Evolutionary conservation across 1,140 invertebrate genomes (phyloP), one percentile per base, ranked within the genome.

Genomic region (Drosophila subpulchrella): DNA sequence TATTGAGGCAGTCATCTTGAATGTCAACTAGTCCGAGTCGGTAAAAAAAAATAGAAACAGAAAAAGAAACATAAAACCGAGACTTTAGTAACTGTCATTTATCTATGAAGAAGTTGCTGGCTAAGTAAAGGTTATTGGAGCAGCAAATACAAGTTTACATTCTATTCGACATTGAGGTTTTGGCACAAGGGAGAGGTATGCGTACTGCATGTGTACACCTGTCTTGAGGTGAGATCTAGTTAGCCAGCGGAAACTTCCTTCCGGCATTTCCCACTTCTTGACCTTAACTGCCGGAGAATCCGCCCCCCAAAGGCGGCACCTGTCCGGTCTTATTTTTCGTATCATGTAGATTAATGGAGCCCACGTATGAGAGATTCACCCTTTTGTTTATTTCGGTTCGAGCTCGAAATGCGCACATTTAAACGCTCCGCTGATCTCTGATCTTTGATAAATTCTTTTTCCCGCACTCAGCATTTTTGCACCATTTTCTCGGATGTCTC

Each of bases 41-140:
- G 27, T 27, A 27, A 5, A 27, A 24, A 24, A 27, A 1, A 13
- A 53, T 41, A 83, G 60, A 62, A 65, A 79, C 32, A 24, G 48
- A 60, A 59, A 59, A 38, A 47, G n/a, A 46, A 59, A 62, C 56
- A 77, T 68, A 85, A 77, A 73, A 38, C 42, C 34, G 32, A 54
- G 81, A 79, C 80, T 73, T 82, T 80, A 83, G 79, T 83, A 74
- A 83, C 79, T 88, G 83, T 88, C 84, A 83, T 71, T 88, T 79
- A 70, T 59, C 78, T 63, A 82, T 88, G 83, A 88, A 88, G 84
- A 86, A 86, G 79, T 77, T 73, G 82, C 44, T 47, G 60, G 48
- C 56, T 34, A 34, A 55, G 44, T 50, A 51, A 88, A 88, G 84
- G 84, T 88, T 88, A 88, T 71, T 88, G 80, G 84, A 88, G 84